phyloP scores from a whole-genome alignment of 2,797 vertebrate species.

The Phoebastria nigripes region DNA sequence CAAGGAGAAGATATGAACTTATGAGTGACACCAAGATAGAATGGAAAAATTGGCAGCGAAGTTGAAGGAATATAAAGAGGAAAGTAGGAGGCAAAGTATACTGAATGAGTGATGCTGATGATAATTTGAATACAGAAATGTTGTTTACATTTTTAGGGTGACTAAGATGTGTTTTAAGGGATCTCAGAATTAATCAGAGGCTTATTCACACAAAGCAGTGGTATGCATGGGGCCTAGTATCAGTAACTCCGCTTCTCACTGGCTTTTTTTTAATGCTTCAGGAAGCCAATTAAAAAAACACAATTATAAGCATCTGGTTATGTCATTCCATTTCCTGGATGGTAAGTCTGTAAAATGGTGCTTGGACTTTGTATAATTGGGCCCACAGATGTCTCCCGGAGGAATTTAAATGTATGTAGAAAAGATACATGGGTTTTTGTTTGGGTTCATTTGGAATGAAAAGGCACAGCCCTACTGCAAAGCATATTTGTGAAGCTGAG shows the following conservation, averaged over 20 bases:
- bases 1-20: not conserved
- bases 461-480: slow-evolving; percentile 21
- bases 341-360: slow-evolving; percentile 26
- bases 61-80: not conserved
- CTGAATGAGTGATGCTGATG: not conserved
- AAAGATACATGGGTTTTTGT: slow-evolving; percentile 22
- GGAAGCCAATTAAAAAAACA: slow-evolving; percentile 46
- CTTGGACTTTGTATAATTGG: slow-evolving; percentile 41
- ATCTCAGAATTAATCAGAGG: slow-evolving; percentile 38
- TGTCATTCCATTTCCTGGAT: slow-evolving; percentile 47
- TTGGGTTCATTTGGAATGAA: slow-evolving; percentile 37
- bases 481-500: slow-evolving; percentile 13
- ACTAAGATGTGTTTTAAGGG: slow-evolving; percentile 8
- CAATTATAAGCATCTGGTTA: slow-evolving; percentile 47
- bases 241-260: not conserved
- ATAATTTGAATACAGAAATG: not conserved
- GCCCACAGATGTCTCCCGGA: not conserved
- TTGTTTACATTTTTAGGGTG: not conserved
- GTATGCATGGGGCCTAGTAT: not conserved
- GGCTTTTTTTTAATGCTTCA: slow-evolving; percentile 5
- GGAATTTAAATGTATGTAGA: not conserved
- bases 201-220: slow-evolving; percentile 9
- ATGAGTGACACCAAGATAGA: not conserved
- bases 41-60: not conserved
- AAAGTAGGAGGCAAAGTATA: not conserved